These are phyloP conservation scores for Brienomyrus brachyistius DNA, from an alignment of 2,113 vertebrate genomes.

Conservation along the genomic window DNA sequence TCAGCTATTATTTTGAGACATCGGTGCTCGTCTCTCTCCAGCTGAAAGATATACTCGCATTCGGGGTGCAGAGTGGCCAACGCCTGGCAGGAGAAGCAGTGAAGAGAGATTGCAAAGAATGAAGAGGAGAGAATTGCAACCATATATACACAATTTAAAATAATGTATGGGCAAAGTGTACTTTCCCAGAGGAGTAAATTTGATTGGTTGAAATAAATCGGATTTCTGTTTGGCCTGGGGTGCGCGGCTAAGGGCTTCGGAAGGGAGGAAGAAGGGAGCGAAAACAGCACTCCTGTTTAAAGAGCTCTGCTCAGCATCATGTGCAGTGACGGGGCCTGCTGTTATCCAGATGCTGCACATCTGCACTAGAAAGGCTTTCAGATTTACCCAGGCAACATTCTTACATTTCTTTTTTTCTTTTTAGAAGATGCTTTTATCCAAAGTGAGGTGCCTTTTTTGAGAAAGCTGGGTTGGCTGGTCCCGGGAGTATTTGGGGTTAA, in stretches of 20 bases:
- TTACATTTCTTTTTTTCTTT: not conserved
- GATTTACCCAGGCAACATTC: not conserved
- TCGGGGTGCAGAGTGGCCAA: conserved; percentile 59
- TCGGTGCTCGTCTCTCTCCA: conserved; percentile 52
- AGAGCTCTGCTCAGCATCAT: not conserved
- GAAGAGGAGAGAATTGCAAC: not conserved
- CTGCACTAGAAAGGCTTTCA: not conserved
- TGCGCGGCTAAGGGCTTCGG: not conserved
- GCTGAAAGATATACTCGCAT: conserved; percentile 63
- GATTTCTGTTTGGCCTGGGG: not conserved
- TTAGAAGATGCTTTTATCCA: not conserved
- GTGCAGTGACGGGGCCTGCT: not conserved
- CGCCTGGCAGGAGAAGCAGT: conserved; percentile 33
- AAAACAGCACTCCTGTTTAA: not conserved
- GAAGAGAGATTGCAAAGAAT: not conserved
- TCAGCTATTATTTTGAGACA: conserved; percentile 51
- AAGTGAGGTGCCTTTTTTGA: not conserved
- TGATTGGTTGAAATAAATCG: not conserved
- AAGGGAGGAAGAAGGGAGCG: not conserved
- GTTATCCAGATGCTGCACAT: not conserved
- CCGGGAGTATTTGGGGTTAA: not conserved
- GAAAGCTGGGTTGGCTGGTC: not conserved
- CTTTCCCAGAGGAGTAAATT: not conserved
- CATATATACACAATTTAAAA: not conserved
- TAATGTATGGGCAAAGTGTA: not conserved